These are phyloP conservation scores for Pachycephus smyrnensis DNA, from an alignment of 2,888 invertebrate species.

Conservation along the genomic window DNA sequence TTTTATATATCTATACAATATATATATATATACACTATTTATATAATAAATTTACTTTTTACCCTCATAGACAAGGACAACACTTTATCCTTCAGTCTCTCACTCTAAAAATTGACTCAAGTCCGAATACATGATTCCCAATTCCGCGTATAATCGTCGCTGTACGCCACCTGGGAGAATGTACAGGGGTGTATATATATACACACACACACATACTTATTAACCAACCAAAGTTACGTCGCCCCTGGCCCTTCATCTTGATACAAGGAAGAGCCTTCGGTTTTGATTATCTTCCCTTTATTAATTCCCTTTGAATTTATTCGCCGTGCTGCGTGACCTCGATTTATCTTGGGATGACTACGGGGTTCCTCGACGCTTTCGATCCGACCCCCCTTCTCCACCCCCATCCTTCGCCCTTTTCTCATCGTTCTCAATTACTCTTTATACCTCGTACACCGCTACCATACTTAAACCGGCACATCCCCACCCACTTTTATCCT, in stretches of 20 bases:
- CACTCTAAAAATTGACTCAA: conserved; percentile 33
- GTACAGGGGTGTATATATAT: background rate
- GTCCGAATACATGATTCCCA: conserved; percentile 39
- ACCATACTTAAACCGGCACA: background rate
- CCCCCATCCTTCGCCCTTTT: conserved; percentile 10
- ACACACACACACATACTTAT: conserved; percentile 1
- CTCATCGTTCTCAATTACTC: conserved; percentile 2
- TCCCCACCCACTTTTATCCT: background rate
- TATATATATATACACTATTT: too few species aligned
- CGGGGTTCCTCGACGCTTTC: conserved; percentile 7
- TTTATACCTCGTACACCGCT: background rate
- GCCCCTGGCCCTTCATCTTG: background rate
- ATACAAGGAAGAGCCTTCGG: conserved; percentile 9
- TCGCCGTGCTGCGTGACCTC: background rate
- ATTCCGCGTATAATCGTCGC: conserved; percentile 31
- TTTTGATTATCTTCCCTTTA: conserved; percentile 21
- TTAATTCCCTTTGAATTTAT: conserved; percentile 19
- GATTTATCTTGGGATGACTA: background rate
- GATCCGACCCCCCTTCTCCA: conserved; percentile 15
- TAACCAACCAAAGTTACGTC: background rate
- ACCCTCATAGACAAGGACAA: background rate
- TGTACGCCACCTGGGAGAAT: background rate
- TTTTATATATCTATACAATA: too few species aligned
- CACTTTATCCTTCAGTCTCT: background rate
- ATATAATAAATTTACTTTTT: background rate